Base-by-base conservation (phyloP, 2,888 invertebrate species). In the Macaria liturata region DNA sequence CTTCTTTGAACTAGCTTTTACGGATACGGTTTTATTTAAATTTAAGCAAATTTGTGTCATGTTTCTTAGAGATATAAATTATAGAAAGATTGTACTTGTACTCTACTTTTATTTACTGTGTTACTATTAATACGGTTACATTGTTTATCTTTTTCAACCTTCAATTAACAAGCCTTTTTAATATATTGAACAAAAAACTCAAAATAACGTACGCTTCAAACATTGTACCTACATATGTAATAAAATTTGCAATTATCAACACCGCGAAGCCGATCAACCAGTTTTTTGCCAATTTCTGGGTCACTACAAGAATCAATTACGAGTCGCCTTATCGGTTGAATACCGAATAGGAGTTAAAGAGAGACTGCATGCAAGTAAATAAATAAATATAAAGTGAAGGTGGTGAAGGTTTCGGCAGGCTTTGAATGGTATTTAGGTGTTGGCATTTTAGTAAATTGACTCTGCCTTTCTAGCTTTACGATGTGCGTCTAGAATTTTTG, bases 371-470 rank as follows among this genome's bases (percentile, higher is more conserved):
- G 31, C 6, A 4, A 20, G 20, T 20, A 20, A 20, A 20, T 20
- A 20, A 20, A 20, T 20, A 20, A 20, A 20, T 20, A 20, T 20
- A 20, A 20, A 20, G 42, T n/a, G 8, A 3, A 48, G 1, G 57
- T 46, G 4, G 37, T 3, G 37, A 50, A 52, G 39, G 51, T 48
- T 47, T 50, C 20, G 20, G 49, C 49, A 44, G 30, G 45, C 51
- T 52, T 49, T 49, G 47, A 20, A 61, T 76, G 75, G 67, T 73
- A 76, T 77, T 74, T 75, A 60, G 59, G 64, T 65, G 65, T 68
- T 78, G 76, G 69, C 75, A 76, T 78, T 80, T 79, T 39, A 9
- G 42, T 42, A 42, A 42, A 42, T 42, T 4, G 9, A 9, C 4
- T 42, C 9, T 42, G 4, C 6, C 42, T 42, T 8, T 39, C 20